Conservation (phyloP, 53 echinoderm and acorn worm species). For the Echinometra lucunter region DNA sequence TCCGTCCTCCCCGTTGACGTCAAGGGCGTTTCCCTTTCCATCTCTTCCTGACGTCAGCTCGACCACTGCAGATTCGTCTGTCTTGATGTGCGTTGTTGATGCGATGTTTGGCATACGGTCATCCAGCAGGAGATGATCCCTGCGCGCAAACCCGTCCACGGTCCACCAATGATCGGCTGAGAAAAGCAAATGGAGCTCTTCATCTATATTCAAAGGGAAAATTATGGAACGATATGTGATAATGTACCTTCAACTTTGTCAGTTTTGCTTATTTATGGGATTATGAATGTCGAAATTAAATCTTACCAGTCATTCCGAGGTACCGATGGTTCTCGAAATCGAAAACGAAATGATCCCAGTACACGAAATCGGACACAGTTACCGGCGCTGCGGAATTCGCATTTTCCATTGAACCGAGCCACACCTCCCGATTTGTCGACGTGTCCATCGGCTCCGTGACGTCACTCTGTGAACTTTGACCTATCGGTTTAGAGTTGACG, state of each 20-base stretch:
- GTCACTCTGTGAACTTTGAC: neutral
- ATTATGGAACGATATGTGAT: too few species aligned
- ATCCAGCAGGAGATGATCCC: slow-evolving; percentile 77
- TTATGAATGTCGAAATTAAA: neutral
- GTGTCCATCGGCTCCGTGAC: neutral
- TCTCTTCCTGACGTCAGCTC: slow-evolving; percentile 71
- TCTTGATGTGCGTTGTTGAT: slow-evolving; percentile 67
- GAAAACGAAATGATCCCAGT: slow-evolving; percentile 86
- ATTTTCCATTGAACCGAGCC: slow-evolving; percentile 61
- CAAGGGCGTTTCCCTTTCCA: slow-evolving; percentile 80
- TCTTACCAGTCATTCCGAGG: slow-evolving; percentile 88
- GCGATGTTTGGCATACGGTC: slow-evolving; percentile 62
- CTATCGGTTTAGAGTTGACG: slow-evolving; percentile 73
- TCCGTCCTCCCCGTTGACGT: slow-evolving; percentile 73
- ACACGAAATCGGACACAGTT: slow-evolving; percentile 77
- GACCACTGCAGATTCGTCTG: slow-evolving; percentile 39
- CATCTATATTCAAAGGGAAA: slow-evolving; percentile 45
- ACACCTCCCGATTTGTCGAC: slow-evolving; percentile 27
- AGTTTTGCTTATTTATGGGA: too few species aligned
- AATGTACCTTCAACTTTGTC: too few species aligned
- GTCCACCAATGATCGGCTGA: slow-evolving; percentile 86
- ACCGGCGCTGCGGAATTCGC: slow-evolving; percentile 64
- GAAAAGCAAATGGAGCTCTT: slow-evolving; percentile 45
- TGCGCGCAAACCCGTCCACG: slow-evolving; percentile 78
- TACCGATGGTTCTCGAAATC: slow-evolving; percentile 82